These are phyloP conservation scores for Alitta virens DNA, from an alignment of 2,888 invertebrate species.

Conservation along the genomic window DNA sequence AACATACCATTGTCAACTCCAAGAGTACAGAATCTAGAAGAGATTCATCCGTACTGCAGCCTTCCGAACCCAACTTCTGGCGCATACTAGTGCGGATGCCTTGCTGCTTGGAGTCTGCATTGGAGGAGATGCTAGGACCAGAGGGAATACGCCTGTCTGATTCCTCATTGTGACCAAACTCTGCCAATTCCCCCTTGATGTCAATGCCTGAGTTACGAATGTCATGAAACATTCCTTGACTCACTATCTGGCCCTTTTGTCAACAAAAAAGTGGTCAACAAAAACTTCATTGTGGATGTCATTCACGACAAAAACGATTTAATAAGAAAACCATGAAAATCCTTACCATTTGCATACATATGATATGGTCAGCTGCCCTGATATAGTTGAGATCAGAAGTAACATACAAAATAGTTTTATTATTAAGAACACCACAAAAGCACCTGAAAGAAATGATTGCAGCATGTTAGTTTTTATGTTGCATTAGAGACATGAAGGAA, in stretches of 20 bases:
- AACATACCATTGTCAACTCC: neutral
- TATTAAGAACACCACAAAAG: conserved; percentile 33
- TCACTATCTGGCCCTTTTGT: neutral
- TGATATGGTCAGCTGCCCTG: conserved; percentile 31
- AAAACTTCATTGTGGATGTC: too few species aligned
- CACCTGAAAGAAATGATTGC: conserved; percentile 29
- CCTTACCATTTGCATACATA: conserved; percentile 35
- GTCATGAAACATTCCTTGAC: neutral
- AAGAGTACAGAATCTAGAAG: neutral
- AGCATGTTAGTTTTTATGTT: too few species aligned
- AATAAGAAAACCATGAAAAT: too few species aligned
- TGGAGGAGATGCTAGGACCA: neutral
- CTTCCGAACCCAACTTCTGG: neutral
- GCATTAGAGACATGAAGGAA: too few species aligned
- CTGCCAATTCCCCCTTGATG: neutral
- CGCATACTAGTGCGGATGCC: neutral
- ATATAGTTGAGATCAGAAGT: conserved; percentile 34
- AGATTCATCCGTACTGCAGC: neutral
- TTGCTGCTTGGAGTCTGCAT: neutral
- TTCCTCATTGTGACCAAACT: neutral
- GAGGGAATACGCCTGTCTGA: neutral
- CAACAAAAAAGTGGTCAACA: too few species aligned
- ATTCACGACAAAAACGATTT: too few species aligned
- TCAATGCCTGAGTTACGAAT: neutral
- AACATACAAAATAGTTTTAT: conserved; percentile 34